Base-by-base conservation (phyloP, 2,797 vertebrate species). In the Gastrophryne carolinensis region DNA sequence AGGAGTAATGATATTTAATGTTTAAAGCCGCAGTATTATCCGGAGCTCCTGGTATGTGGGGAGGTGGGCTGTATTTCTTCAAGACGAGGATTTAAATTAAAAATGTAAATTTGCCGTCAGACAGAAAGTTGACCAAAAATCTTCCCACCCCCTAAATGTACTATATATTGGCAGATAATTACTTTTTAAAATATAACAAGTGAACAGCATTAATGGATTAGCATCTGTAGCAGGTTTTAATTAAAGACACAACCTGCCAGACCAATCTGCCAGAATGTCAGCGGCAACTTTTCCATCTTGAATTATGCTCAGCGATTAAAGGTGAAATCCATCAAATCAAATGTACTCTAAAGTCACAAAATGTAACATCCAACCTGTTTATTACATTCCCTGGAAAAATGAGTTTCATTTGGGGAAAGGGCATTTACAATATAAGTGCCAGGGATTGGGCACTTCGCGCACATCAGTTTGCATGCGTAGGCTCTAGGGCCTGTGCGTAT, bases 151-250 rank as follows among this genome's bases (percentile, higher is more conserved):
- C 60, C 57, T 67, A 57, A 69, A 39, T 62, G 56, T 53, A 76
- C 32, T 76, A 61, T 69, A 58, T 62, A 76, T 69, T 69, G 73
- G 65, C 65, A 62, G 34, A 69, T 76, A 76, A 69, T 76, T 76
- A 69, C 34, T 69, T 76, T 69, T 61, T 54, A 69, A 53, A 76
- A 39, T 63, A 62, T 62, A 69, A 35, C 63, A 75, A 75, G 34
- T 56, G 39, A 75, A 66, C 53, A 67, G 60, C 72, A 67, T 67
- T 74, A 74, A 65, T 44, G 50, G 72, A 74, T 56, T 74, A 74
- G 63, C 72, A 74, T 74, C 72, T 74, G 72, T 58, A 57, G 53
- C 72, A 74, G 72, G 72, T 66, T 74, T 74, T 74, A 74, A 74
- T 67, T 66, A 74, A 74, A 74, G 62, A 67, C 37, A 74, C 72